Evolutionary conservation across 2,113 vertebrate genomes (phyloP).

Genomic region (Esox niger): DNA sequence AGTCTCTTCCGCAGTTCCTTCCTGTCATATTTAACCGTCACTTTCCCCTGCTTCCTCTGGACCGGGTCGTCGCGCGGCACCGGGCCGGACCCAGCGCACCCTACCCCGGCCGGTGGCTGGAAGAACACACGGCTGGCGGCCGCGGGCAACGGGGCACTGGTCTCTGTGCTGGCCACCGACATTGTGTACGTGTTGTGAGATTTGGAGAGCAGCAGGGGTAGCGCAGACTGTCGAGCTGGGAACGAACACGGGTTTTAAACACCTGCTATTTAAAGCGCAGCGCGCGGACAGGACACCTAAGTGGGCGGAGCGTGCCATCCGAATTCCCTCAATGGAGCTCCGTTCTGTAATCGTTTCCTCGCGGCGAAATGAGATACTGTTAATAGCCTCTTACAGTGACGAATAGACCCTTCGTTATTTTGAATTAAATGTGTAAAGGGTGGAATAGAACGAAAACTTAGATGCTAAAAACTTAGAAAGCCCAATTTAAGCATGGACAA

Average conservation of each 20-base stretch:
- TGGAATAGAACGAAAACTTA: no score
- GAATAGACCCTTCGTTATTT: no score
- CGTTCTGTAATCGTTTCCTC: not conserved
- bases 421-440: no score
- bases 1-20: conserved; percentile 95
- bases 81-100: conserved; percentile 68
- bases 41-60: conserved; percentile 91
- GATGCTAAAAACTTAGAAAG: no score
- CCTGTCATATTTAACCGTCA: conserved; percentile 96
- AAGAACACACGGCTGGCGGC: conserved; percentile 84
- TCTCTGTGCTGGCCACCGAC: conserved; percentile 76
- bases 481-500: no score
- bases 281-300: conserved; percentile 52
- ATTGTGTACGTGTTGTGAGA: conserved; percentile 50
- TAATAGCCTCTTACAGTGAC: no score
- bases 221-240: no score
- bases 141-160: conserved; percentile 67
- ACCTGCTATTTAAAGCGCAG: conserved; percentile 79
- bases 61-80: conserved; percentile 76
- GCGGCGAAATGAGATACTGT: no score
- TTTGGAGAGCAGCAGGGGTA: no score
- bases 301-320: conserved; percentile 51
- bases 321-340: conserved; percentile 34
- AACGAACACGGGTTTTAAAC: conserved; percentile 23
- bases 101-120: conserved; percentile 75